Base-by-base conservation (phyloP, 2,113 vertebrate species). In the Poicephalus meyeri region DNA sequence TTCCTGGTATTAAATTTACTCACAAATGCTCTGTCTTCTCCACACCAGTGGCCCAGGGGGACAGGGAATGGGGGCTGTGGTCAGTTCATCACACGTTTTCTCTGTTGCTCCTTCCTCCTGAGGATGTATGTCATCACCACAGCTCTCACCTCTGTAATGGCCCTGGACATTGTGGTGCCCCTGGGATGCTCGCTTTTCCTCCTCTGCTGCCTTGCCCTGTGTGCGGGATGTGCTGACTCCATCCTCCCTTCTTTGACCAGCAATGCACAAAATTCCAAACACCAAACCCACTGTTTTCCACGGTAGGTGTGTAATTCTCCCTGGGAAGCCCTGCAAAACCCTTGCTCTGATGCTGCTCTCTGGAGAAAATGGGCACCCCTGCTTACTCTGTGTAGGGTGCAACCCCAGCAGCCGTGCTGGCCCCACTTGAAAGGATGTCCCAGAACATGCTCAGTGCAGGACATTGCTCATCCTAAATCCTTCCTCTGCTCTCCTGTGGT, bases 221-320 rank as follows among this genome's bases (percentile, higher is more conserved):
- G 33, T 4, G 0, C 0, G 0, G 28, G 7, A 8, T 29, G 16
- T 4, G 12, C 37, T 7, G 4, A 60, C 21, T 24, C 12, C 1
- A 0, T 55, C 15, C 11, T 77, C 16, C n/a, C 29, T 83, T 41
- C 70, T 92, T 60, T 55, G 37, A 17, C 52, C 23, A 42, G 46
- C 25, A 69, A 7, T 10, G 33, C 26, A 31, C 0, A 6, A 33
- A 29, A 88, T 80, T 66, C 78, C 42, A n/a, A 58, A 47, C 33
- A 56, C 35, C 25, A 42, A 50, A 72, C 0, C 11, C 20, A 21
- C 7, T 41, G 18, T 35, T 92, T 70, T 86, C 79, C 20, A 35
- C 73, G 25, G 7, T 25, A 47, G n/a, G 9, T 47, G 19, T 66
- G 46, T 66, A 56, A 77, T 53, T 80, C 31, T 72, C 33, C 23